These are phyloP conservation scores for Pocillopora meandrina DNA, from an alignment of 92 coral and sea anemone genomes.

Conservation along the genomic window DNA sequence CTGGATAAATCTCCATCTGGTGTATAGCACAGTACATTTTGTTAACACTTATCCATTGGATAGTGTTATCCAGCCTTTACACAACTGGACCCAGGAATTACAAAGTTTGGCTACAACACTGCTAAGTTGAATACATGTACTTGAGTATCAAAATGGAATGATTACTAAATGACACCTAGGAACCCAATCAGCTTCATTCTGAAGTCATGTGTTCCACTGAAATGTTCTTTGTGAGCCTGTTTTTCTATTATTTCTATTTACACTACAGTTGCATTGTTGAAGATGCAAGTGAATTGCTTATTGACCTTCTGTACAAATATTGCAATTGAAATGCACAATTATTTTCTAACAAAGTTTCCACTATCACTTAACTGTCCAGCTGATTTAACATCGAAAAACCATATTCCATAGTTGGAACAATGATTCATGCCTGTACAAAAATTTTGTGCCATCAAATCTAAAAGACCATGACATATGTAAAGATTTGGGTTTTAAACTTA, in stretches of 20 bases:
- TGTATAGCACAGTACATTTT: no score
- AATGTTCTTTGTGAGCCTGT: background rate
- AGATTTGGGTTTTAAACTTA: background rate
- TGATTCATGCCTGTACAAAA: background rate
- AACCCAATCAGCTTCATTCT: no score
- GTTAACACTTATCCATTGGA: no score
- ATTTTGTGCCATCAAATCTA: background rate
- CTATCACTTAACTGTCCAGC: background rate
- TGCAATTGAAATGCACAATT: background rate
- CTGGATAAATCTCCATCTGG: no score
- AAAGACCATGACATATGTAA: background rate
- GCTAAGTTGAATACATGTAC: no score
- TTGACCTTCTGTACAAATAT: slow-evolving; percentile 9
- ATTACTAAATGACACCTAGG: no score
- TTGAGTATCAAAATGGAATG: no score
- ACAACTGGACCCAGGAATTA: no score
- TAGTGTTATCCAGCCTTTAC: no score
- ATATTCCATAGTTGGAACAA: background rate
- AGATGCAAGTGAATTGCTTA: background rate
- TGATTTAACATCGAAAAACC: background rate
- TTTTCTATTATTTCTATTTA: background rate
- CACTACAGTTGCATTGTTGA: background rate
- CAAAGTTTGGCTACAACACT: no score
- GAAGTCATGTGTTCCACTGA: background rate
- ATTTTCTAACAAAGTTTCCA: background rate